phyloP scores from a whole-genome alignment of 2,797 vertebrate species.

The Sylvilagus floridanus region DNA sequence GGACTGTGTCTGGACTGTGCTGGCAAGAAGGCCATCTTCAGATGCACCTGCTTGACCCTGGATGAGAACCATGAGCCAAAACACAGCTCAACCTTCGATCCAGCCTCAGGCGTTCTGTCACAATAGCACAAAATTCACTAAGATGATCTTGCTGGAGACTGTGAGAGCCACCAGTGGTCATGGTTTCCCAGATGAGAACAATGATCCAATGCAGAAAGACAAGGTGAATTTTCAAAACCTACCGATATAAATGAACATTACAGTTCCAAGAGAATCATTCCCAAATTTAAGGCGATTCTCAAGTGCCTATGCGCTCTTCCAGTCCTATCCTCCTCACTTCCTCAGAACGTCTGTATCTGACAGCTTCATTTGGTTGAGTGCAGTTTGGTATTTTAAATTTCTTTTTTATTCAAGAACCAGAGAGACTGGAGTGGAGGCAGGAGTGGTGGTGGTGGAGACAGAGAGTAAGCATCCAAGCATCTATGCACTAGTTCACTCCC shows the following conservation, averaged over 20 bases:
- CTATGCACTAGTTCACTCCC: no score
- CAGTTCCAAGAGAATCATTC: background rate
- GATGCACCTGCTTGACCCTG: no score
- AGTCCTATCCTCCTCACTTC: background rate
- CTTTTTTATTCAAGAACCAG: no score
- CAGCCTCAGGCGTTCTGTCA: no score
- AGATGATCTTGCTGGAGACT: background rate
- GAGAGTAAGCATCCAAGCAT: no score
- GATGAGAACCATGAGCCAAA: no score
- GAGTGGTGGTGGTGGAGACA: no score
- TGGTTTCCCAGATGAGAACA: background rate
- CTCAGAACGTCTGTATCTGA: background rate
- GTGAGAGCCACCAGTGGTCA: background rate
- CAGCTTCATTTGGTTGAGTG: background rate
- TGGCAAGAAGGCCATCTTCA: no score
- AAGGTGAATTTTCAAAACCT: background rate
- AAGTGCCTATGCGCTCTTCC: background rate
- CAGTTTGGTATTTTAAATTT: background rate
- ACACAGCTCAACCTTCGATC: no score
- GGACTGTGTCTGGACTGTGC: no score
- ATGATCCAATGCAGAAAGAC: background rate
- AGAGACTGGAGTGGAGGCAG: no score
- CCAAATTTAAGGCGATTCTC: background rate
- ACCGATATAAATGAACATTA: background rate
- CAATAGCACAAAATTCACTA: no score